Conservation (phyloP, 2,888 invertebrate species). For the Frankliniella intonsa region DNA sequence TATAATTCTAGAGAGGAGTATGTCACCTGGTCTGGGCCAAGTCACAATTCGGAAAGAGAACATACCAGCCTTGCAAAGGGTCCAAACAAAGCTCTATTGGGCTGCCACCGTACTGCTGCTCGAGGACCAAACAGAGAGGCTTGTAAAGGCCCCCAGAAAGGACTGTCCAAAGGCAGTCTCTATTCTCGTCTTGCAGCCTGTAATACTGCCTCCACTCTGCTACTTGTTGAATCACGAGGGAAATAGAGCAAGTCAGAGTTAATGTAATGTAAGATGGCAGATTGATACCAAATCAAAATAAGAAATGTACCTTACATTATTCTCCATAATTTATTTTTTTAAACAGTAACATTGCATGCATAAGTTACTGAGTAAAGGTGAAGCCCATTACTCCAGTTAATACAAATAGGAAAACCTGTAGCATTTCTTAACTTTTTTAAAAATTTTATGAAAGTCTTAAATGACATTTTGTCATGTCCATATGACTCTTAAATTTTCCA, state of each 20-base stretch:
- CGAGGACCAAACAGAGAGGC: constrained; percentile 63
- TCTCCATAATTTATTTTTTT: no score
- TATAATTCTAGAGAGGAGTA: constrained; percentile 64
- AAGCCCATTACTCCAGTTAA: no score
- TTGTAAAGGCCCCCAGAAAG: constrained; percentile 65
- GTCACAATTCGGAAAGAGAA: constrained; percentile 57
- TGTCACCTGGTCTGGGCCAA: constrained; percentile 77
- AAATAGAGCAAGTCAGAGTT: not conserved
- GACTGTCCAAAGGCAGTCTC: constrained; percentile 72
- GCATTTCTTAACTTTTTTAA: no score
- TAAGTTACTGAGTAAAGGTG: no score
- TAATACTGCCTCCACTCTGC: not conserved
- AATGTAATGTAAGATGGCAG: no score
- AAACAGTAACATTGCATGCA: no score
- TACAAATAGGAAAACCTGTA: no score
- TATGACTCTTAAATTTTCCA: not conserved
- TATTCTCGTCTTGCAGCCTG: constrained; percentile 50
- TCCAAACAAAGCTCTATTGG: constrained; percentile 51
- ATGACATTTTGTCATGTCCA: no score
- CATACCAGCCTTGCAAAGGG: constrained; percentile 52
- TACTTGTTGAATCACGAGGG: not conserved
- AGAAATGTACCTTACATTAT: no score
- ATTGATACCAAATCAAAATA: no score
- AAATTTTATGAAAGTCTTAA: no score
- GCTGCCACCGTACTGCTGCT: constrained; percentile 47